Evolutionary conservation across 92 coral and sea anemone genomes (phyloP).

Genomic region (Epizoanthus stellaris): DNA sequence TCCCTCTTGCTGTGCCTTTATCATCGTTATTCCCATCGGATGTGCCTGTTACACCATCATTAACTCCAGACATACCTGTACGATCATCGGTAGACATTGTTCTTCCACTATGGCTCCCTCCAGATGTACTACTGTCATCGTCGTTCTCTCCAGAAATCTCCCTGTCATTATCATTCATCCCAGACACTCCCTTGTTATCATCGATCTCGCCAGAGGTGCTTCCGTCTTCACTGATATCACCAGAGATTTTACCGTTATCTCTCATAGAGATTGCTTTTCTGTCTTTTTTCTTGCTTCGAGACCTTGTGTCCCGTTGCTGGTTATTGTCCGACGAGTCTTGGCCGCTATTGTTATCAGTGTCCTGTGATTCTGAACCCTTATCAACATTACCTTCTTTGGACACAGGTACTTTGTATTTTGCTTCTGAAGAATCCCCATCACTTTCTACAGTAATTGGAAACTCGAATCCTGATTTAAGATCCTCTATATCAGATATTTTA

Average conservation of each 20-base stretch:
- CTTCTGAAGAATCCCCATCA: background rate
- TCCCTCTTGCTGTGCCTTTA: background rate
- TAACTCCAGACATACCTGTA: background rate
- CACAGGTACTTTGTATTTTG: background rate
- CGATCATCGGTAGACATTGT: background rate
- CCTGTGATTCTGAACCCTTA: background rate
- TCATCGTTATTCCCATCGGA: background rate
- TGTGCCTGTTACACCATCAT: background rate
- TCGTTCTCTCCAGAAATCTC: slow-evolving; percentile 13
- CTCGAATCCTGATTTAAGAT: slow-evolving; percentile 19
- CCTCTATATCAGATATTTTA: background rate
- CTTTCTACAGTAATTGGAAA: slow-evolving; percentile 16
- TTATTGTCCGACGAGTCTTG: background rate
- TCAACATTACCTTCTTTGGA: background rate
- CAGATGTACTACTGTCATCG: background rate
- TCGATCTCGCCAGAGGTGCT: background rate
- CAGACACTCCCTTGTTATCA: background rate
- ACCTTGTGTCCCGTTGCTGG: background rate
- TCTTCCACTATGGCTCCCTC: background rate
- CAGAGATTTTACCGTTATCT: background rate
- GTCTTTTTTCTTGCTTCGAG: background rate
- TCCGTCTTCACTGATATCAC: slow-evolving; percentile 3
- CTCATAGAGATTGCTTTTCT: background rate
- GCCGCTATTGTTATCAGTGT: background rate
- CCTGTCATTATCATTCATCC: background rate